phyloP scores from a whole-genome alignment of 2,113 vertebrate species.

The Bos indicus region DNA sequence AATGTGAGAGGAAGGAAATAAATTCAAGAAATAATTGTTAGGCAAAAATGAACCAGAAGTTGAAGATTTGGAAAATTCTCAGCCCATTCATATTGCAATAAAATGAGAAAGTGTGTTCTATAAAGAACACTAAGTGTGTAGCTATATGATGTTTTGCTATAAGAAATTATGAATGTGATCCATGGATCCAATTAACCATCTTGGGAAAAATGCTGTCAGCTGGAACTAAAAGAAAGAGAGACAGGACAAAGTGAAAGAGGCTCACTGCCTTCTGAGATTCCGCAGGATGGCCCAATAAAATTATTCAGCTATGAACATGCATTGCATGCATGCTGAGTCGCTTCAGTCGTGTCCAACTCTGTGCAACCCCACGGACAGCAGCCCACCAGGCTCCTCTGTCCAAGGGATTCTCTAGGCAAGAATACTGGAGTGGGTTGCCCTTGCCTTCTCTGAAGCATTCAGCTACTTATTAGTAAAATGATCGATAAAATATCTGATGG shows the following conservation, averaged over 20 bases:
- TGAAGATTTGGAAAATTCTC: neutral
- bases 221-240: neutral
- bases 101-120: neutral
- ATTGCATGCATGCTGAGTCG: neutral
- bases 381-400: neutral
- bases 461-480: too few relatives aligned
- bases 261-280: neutral
- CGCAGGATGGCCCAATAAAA: neutral
- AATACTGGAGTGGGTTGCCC: neutral
- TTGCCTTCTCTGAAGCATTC: neutral
- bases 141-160: neutral
- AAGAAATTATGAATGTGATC: neutral
- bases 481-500: too few relatives aligned
- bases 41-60: neutral
- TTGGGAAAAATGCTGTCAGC: neutral
- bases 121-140: neutral
- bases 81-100: neutral
- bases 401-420: neutral
- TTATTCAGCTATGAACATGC: neutral
- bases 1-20: neutral
- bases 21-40: neutral
- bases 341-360: neutral
- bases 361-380: neutral
- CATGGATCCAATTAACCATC: neutral
- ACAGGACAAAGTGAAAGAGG: neutral